phyloP scores from a whole-genome alignment of 35 echinoderm and acorn worm species.

The Nesometra sesokonis region DNA sequence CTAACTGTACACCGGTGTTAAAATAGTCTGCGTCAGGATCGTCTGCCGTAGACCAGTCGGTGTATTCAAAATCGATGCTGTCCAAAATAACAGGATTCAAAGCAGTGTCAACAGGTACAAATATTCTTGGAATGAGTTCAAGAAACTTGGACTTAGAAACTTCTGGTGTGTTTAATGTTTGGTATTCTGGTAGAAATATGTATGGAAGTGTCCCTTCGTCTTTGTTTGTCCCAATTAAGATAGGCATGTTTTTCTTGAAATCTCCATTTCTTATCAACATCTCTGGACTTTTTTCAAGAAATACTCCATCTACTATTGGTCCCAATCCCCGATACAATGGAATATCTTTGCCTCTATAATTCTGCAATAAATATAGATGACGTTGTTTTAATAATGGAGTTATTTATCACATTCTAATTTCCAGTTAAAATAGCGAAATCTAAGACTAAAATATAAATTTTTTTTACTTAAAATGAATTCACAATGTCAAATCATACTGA shows the following conservation, averaged over 20 bases:
- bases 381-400: too few relatives aligned
- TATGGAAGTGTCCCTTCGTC: constrained; percentile 37
- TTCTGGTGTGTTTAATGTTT: constrained; percentile 7
- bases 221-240: constrained; percentile 37
- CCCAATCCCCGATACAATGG: too few relatives aligned
- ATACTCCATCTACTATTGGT: constrained; percentile 43
- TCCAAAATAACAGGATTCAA: constrained; percentile 36
- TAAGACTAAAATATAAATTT: too few relatives aligned
- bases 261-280: constrained; percentile 15
- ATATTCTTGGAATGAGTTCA: background rate
- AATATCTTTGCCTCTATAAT: too few relatives aligned
- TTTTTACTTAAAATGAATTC: too few relatives aligned
- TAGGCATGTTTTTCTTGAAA: constrained; percentile 25
- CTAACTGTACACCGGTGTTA: constrained; percentile 17
- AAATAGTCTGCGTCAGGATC: constrained; percentile 44
- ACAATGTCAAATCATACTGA: too few relatives aligned
- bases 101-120: constrained; percentile 11
- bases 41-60: constrained; percentile 57
- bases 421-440: too few relatives aligned
- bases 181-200: background rate
- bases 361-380: too few relatives aligned
- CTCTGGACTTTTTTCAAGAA: constrained; percentile 28
- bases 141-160: background rate
- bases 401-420: too few relatives aligned
- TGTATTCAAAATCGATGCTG: constrained; percentile 49